A percentile compares a stretch with the other conserved stretches of the same genome.
Evolutionary conservation across 2,888 invertebrate genomes (phyloP).

Genomic region (Drosophila koepferae): DNA sequence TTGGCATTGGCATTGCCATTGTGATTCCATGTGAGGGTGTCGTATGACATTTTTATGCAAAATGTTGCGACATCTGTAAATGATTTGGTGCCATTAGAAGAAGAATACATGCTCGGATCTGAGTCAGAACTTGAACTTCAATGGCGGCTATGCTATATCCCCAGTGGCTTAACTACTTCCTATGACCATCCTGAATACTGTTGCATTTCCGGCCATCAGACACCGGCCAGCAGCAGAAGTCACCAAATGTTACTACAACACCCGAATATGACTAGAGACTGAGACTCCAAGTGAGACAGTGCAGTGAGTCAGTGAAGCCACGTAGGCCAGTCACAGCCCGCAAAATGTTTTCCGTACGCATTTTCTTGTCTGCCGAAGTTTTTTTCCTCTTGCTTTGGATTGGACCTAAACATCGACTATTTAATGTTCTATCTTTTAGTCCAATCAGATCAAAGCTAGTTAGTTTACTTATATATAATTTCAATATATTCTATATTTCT

Average conservation of each 20-base stretch:
- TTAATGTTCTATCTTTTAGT: constrained; percentile 1
- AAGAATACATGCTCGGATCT: constrained; percentile 21
- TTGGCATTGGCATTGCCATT: neutral
- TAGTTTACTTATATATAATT: neutral
- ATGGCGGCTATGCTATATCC: neutral
- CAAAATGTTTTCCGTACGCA: constrained; percentile 65
- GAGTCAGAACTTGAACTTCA: constrained; percentile 10
- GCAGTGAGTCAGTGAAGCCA: constrained; percentile 11
- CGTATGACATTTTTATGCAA: constrained; percentile 73
- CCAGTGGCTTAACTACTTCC: constrained; percentile 48
- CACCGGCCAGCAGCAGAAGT: constrained; percentile 23
- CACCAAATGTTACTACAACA: constrained; percentile 48
- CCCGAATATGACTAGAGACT: constrained; percentile 5
- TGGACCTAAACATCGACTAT: neutral
- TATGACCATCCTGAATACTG: constrained; percentile 40
- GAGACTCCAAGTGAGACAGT: constrained; percentile 10
- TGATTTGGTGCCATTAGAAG: constrained; percentile 76
- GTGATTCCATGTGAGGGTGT: constrained; percentile 26
- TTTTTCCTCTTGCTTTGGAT: neutral
- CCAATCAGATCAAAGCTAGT: neutral
- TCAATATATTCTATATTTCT: neutral
- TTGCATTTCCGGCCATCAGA: constrained; percentile 59
- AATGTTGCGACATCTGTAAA: constrained; percentile 78
- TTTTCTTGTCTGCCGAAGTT: constrained; percentile 43
- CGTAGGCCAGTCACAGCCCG: constrained; percentile 36